phyloP scores from a whole-genome alignment of 23 tunicate genomes.

The Diplosoma virens region DNA sequence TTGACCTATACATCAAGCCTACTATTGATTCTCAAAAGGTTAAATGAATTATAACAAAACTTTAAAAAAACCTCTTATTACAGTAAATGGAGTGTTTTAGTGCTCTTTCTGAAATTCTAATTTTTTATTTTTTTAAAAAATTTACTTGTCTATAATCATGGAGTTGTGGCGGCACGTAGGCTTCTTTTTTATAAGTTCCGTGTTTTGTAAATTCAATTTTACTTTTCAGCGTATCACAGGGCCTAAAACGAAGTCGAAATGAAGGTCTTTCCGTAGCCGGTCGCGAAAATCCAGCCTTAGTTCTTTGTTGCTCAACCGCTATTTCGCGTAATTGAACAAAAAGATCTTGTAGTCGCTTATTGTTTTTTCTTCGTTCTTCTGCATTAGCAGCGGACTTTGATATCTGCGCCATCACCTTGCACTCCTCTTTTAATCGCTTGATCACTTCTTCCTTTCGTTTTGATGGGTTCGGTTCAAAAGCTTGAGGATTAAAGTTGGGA shows the following conservation, averaged over 20 bases:
- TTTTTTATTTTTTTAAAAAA: neutral
- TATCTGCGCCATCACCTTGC: neutral
- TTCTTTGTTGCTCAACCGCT: conserved; percentile 25
- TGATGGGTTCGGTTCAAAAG: conserved; percentile 43
- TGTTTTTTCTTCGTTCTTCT: conserved; percentile 36
- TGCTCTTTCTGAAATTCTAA: too few species aligned
- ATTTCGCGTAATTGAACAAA: conserved; percentile 23
- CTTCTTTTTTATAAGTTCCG: conserved; percentile 33
- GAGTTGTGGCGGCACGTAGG: conserved; percentile 44
- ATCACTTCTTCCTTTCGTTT: conserved; percentile 24
- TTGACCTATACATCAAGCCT: too few species aligned
- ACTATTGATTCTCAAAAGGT: too few species aligned
- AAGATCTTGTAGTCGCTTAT: conserved; percentile 51
- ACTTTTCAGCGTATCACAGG: conserved; percentile 35
- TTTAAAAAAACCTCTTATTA: too few species aligned
- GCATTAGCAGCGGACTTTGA: conserved; percentile 29
- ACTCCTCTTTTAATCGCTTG: conserved; percentile 31
- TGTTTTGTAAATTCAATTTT: conserved; percentile 50
- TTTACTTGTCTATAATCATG: conserved; percentile 74
- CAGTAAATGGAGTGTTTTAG: too few species aligned
- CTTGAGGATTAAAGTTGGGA: conserved; percentile 79
- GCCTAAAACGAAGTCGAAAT: conserved; percentile 33
- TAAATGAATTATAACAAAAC: too few species aligned
- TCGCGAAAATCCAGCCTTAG: conserved; percentile 26
- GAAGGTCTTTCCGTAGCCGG: neutral